Evolutionary conservation across 2,888 invertebrate species (phyloP).

Genomic region (Malthinus flaveolus): DNA sequence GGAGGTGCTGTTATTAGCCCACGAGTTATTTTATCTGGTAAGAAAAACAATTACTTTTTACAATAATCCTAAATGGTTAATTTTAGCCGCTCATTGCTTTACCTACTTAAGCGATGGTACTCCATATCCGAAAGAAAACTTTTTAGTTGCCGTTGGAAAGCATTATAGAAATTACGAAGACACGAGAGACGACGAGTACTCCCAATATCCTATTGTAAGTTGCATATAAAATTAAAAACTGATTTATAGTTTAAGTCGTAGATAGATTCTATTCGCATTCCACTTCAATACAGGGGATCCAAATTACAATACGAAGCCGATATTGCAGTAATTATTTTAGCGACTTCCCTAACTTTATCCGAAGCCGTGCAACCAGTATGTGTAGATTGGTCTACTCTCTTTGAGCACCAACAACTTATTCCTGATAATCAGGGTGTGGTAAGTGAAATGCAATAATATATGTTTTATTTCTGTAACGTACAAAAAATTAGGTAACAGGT

Average conservation of each 20-base stretch:
- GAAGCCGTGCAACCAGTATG: neutral
- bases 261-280: neutral
- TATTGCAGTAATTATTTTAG: neutral
- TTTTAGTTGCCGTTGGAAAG: conserved; percentile 43
- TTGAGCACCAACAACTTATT: too few species aligned
- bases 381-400: neutral
- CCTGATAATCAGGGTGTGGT: too few species aligned
- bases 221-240: neutral
- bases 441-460: too few species aligned
- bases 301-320: neutral
- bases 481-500: neutral
- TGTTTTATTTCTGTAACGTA: too few species aligned
- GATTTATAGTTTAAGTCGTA: neutral
- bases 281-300: neutral
- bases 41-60: neutral
- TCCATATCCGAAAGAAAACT: conserved; percentile 17
- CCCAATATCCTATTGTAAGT: conserved; percentile 10
- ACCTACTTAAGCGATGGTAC: conserved; percentile 30
- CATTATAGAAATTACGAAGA: conserved; percentile 42
- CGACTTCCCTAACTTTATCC: neutral
- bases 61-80: neutral
- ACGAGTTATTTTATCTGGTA: conserved; percentile 44
- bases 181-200: conserved; percentile 31
- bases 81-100: conserved; percentile 48
- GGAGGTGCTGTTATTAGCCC: conserved; percentile 44